phyloP scores from a whole-genome alignment of 2,113 vertebrate genomes.

The Rallus limicola region DNA sequence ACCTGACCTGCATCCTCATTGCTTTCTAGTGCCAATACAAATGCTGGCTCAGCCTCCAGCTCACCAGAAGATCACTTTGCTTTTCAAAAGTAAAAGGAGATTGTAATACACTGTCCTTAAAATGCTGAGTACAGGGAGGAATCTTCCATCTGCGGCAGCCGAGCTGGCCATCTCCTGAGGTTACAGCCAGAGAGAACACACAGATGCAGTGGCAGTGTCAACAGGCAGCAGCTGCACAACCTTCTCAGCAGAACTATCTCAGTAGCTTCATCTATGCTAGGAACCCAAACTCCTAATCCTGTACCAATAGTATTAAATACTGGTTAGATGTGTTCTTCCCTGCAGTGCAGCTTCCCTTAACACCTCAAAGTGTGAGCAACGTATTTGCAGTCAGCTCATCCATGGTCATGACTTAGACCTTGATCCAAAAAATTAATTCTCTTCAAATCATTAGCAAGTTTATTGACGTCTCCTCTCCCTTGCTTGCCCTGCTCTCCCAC shows the following conservation, averaged over 20 bases:
- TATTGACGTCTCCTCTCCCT: not conserved
- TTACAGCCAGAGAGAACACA: not conserved
- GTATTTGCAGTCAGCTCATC: constrained; percentile 77
- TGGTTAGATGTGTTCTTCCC: constrained; percentile 45
- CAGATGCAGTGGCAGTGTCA: not conserved
- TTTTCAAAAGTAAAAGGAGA: not conserved
- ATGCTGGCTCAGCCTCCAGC: constrained; percentile 68
- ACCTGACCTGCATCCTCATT: constrained; percentile 69
- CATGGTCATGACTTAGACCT: constrained; percentile 47
- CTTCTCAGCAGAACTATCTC: not conserved
- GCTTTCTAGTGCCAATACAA: constrained; percentile 62
- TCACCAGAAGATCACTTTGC: constrained; percentile 60
- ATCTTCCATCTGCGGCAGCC: not conserved
- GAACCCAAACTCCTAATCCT: not conserved
- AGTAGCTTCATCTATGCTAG: not conserved
- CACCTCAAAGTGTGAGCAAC: constrained; percentile 65
- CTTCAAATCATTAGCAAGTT: constrained; percentile 28
- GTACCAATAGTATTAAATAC: not conserved
- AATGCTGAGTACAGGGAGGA: not conserved
- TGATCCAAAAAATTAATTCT: not conserved
- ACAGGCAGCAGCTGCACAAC: not conserved
- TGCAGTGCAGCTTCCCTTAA: constrained; percentile 78
- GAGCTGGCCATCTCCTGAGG: not conserved
- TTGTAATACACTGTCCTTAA: not conserved
- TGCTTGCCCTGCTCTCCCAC: not conserved